Evolutionary conservation across 2,113 vertebrate genomes (phyloP).

Genomic region (Pseudopipra pipra): DNA sequence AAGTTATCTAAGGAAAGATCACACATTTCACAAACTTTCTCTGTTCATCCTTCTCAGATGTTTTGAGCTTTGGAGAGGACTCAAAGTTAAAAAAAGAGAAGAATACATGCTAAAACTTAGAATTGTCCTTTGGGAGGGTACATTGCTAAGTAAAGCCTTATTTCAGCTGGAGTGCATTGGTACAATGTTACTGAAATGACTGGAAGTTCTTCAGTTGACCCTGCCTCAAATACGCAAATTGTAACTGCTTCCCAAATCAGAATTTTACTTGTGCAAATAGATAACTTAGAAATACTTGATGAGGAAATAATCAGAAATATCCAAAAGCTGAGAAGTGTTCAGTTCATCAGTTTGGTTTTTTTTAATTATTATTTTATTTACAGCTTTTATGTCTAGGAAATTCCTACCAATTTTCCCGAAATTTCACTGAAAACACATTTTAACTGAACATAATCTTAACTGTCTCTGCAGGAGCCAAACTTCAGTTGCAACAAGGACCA

Average conservation of each 20-base stretch:
- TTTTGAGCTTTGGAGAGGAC: constrained; percentile 32
- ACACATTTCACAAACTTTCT: constrained; percentile 5
- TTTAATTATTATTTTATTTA: neutral
- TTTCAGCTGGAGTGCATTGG: neutral
- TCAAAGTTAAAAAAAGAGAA: neutral
- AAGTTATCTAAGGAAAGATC: constrained; percentile 56
- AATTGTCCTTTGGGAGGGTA: neutral
- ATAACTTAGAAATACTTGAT: neutral
- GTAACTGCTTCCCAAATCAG: neutral
- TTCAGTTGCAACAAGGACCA: neutral
- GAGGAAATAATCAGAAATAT: neutral
- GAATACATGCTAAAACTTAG: neutral
- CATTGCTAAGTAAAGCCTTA: neutral
- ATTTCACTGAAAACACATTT: neutral
- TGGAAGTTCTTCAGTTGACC: neutral
- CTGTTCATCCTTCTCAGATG: constrained; percentile 15
- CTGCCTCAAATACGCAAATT: neutral
- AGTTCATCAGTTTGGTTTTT: neutral
- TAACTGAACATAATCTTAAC: neutral
- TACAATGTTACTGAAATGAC: neutral
- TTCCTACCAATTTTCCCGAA: neutral
- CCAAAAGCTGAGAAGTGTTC: neutral
- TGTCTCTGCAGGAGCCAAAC: neutral
- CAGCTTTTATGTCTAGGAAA: neutral
- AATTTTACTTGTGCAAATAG: neutral